Evolutionary conservation across 2,113 vertebrate genomes (phyloP), one percentile per base, ranked within the genome.

Genomic region (Otocyon megalotis): DNA sequence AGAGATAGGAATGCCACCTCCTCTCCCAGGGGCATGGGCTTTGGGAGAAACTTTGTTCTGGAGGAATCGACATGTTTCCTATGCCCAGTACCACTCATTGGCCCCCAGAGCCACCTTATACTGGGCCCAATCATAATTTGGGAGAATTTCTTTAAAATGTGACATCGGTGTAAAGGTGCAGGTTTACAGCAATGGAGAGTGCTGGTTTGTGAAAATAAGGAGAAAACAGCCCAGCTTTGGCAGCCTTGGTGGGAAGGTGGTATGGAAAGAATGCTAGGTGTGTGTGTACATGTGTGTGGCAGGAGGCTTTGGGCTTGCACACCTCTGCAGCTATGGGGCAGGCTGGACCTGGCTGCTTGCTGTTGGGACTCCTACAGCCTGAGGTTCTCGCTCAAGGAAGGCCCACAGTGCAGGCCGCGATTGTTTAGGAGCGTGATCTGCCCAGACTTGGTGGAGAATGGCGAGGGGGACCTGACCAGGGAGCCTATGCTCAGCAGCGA

Each of bases 401-500:
- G 30, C 82, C 54, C 35, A 63, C 76, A 13, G 14, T 58, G 28
- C 24, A 56, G 71, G 12, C 24, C 62, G 28, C 50, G 50, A 72
- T 15, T 76, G 20, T 20, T 58, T 13, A 3, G 19, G 32, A 43
- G 53, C n/a, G 10, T 12, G 5, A 48, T 71, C 43, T 88, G 65
- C 80, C 28, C 13, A 22, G 62, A 82, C 30, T 71, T 13, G 0
- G 4, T 19, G 28, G 53, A 77, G 60, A 60, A 97, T 50, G 32
- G 6, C 10, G 6, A 77, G 17, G 62, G 62, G 88, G n/a, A 2
- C 35, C 69, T 48, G 56, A 85, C 9, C 3, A 3, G 19, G 80
- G 4, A 0, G 2, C 74, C 20, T 1, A 0, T 1, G 20, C 77
- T 98, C 88, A 98, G 62, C 99, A 99, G 35, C 0, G 98, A 84